Evolutionary conservation across 2,797 vertebrate species (phyloP).

Genomic region (Tadarida brasiliensis): DNA sequence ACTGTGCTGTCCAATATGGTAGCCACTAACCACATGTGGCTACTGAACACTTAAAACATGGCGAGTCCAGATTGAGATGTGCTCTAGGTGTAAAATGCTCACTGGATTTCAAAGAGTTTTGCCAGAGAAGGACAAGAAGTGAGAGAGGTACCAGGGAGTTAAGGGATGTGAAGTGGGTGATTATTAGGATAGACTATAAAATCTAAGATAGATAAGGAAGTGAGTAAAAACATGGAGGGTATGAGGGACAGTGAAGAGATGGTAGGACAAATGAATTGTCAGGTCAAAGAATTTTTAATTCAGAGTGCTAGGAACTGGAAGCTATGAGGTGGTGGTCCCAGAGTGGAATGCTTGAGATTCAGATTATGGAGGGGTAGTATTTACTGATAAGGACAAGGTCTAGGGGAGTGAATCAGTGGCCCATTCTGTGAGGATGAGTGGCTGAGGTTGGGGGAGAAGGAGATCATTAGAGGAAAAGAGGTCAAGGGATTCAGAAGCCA

Average conservation of each 20-base stretch:
- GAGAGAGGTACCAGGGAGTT: neutral
- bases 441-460: neutral
- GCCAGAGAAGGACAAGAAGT: neutral
- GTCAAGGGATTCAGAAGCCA: neutral
- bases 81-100: neutral
- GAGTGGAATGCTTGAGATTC: neutral
- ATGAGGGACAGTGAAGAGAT: neutral
- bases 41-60: neutral
- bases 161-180: neutral
- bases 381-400: neutral
- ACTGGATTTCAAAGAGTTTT: slow-evolving; percentile 16
- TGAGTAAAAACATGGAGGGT: neutral
- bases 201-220: neutral
- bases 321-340: neutral
- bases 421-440: neutral
- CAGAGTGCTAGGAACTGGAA: neutral
- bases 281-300: neutral
- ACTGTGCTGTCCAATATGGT: neutral
- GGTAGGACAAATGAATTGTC: neutral
- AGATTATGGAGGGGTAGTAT: neutral
- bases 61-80: neutral
- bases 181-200: neutral
- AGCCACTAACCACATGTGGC: neutral
- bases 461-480: neutral
- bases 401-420: neutral